Evolutionary conservation across 2,113 vertebrate genomes (phyloP), one percentile per base, ranked within the genome.

Genomic region (Hiodon tergisus): DNA sequence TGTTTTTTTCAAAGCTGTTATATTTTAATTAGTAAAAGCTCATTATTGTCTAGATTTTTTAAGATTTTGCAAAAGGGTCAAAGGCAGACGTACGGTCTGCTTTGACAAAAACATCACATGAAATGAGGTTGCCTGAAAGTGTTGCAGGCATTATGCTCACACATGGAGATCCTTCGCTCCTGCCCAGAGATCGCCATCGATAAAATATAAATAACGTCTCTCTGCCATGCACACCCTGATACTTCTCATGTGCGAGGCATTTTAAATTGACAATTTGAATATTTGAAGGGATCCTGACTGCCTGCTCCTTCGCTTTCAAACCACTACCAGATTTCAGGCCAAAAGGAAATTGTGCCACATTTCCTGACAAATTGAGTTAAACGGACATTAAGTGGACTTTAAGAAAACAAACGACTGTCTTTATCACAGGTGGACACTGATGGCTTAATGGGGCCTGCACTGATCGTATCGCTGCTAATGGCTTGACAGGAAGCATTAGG

Each of bases 361-460:
- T 98, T 99, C 95, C 96, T 97, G 95, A 98, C 94, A 98, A 98
- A 98, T 98, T 92, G 95, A 97, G 95, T 98, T 98, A 98, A 97
- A 93, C 91, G 90, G 95, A 97, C 96, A 94, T 95, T 98, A 97
- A 98, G 95, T 95, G 93, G 94, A 95, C 95, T 98, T 98, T 97
- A 98, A 98, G 95, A 96, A 98, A 97, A 99, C 95, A 98, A 99
- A 98, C 98, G 96, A 93, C 91, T 91, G 93, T 95, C 95, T 98
- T 99, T 97, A 97, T 98, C 96, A 97, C 96, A 99, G 96, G 97
- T 99, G 97, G 96, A 98, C 94, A 94, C 94, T 96, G 95, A 97
- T 96, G 94, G 93, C 93, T 94, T 98, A 98, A 98, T 98, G 95
- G 94, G 94, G 93, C 91, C 93, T 96, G 94, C 86, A 89, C 93